Evolutionary conservation across 2,797 vertebrate species (phyloP).

Genomic region (Pipistrellus kuhlii): DNA sequence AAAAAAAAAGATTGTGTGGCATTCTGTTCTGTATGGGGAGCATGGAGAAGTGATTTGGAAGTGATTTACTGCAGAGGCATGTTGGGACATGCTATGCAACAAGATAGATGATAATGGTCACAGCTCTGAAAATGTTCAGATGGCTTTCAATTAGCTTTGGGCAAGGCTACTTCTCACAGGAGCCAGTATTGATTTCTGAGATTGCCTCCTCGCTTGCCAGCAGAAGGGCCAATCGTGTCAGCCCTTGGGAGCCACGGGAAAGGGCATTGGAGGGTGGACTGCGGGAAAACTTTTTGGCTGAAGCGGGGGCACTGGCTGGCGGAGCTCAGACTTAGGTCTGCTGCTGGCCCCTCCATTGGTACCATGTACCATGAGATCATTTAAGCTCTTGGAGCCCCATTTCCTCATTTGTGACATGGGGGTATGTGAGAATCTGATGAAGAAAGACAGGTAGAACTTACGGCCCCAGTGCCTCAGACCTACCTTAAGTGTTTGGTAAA

Average conservation of each 20-base stretch:
- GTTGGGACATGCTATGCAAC: constrained; percentile 24
- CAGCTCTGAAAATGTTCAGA: constrained; percentile 62
- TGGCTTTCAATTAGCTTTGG: constrained; percentile 67
- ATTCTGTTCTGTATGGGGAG: constrained; percentile 1
- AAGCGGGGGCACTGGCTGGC: not conserved
- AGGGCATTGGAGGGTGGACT: not conserved
- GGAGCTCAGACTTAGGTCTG: accelerated
- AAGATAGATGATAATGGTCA: constrained; percentile 2
- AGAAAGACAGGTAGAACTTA: not conserved
- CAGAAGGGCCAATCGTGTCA: not conserved
- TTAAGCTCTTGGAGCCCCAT: not conserved
- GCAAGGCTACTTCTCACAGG: constrained; percentile 45
- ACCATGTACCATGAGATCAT: not conserved
- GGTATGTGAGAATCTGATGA: not conserved
- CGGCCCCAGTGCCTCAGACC: not conserved
- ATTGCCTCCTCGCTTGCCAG: constrained; percentile 41
- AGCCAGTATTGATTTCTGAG: constrained; percentile 67
- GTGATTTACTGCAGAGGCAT: constrained; percentile 33
- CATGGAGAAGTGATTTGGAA: constrained; percentile 43
- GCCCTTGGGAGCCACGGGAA: constrained; percentile 50
- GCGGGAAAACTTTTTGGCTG: not conserved
- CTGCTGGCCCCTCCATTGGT: not conserved
- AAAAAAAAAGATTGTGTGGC: not conserved
- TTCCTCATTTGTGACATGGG: not conserved
- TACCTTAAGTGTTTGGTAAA: not conserved